A percentile compares a stretch with the other conserved stretches of the same genome.
phyloP scores from a whole-genome alignment of 2,888 invertebrate species.

The Drosophila lutescens region DNA sequence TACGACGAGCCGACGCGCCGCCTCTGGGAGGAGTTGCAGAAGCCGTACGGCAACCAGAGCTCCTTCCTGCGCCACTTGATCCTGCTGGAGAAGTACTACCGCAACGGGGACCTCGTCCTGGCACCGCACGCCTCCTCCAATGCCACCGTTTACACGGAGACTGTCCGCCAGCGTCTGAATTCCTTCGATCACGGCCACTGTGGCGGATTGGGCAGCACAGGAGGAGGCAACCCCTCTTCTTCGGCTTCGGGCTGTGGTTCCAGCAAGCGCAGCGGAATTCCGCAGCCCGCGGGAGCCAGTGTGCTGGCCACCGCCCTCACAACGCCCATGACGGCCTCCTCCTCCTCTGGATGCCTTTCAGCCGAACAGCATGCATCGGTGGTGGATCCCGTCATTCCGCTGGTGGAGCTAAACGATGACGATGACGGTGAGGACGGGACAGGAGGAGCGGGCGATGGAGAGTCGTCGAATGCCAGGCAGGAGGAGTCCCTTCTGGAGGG shows the following conservation, averaged over 20 bases:
- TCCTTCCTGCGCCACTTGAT: slow-evolving; percentile 93
- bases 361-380: slow-evolving; percentile 5
- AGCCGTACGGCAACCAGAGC: slow-evolving; percentile 94
- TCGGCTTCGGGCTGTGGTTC: neutral
- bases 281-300: slow-evolving; percentile 6
- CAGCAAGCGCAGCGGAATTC: slow-evolving; percentile 1
- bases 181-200: slow-evolving; percentile 88
- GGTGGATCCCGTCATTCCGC: slow-evolving; percentile 57
- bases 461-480: neutral
- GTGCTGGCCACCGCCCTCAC: slow-evolving; percentile 47
- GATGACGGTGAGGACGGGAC: slow-evolving; percentile 34
- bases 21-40: slow-evolving; percentile 92
- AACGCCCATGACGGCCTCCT: neutral
- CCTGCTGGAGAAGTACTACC: slow-evolving; percentile 92
- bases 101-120: slow-evolving; percentile 91
- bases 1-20: slow-evolving; percentile 92
- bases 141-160: slow-evolving; percentile 91
- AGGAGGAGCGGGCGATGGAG: neutral
- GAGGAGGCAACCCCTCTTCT: neutral
- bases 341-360: slow-evolving; percentile 8
- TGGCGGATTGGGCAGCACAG: slow-evolving; percentile 61
- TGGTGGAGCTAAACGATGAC: slow-evolving; percentile 77
- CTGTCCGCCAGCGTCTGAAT: slow-evolving; percentile 90
- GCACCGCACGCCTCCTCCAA: slow-evolving; percentile 90
- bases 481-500: slow-evolving; percentile 41